Conservation (phyloP, 2,113 vertebrate species). For the Neolamprologus variostigma region DNA sequence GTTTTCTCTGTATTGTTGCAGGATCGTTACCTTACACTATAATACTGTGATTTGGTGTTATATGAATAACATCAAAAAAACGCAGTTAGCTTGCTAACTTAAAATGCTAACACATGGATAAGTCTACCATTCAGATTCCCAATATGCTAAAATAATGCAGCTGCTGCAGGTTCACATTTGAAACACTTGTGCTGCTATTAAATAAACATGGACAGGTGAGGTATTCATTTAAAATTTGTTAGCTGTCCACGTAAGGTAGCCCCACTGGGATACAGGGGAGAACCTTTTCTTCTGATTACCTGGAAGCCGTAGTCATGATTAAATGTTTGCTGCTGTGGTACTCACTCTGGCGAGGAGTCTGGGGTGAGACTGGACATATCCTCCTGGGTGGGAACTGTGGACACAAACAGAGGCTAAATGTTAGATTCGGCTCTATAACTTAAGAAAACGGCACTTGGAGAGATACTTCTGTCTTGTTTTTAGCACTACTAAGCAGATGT, state of each 20-base stretch:
- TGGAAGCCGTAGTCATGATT: no score
- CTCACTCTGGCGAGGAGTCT: constrained; percentile 99
- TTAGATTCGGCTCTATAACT: background rate
- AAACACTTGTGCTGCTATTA: background rate
- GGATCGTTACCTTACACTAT: background rate
- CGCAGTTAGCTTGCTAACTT: rapidly evolving
- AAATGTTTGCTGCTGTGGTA: constrained; percentile 11
- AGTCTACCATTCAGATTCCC: background rate
- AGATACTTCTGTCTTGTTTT: background rate
- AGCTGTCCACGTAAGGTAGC: no score
- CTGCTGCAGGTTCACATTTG: background rate
- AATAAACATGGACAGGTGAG: rapidly evolving
- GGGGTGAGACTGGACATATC: constrained; percentile 99
- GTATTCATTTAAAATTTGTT: no score
- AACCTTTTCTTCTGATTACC: no score
- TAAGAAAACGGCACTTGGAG: rapidly evolving
- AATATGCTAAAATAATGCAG: background rate
- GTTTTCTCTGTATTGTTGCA: background rate
- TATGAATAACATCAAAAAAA: background rate
- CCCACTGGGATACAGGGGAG: no score
- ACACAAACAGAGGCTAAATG: background rate
- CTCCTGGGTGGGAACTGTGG: constrained; percentile 92
- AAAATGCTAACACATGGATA: background rate
- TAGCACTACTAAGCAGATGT: background rate
- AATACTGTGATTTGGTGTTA: background rate